These are phyloP conservation scores for Salvelinus alpinus DNA, from an alignment of 2,113 vertebrate genomes.

Conservation along the genomic window DNA sequence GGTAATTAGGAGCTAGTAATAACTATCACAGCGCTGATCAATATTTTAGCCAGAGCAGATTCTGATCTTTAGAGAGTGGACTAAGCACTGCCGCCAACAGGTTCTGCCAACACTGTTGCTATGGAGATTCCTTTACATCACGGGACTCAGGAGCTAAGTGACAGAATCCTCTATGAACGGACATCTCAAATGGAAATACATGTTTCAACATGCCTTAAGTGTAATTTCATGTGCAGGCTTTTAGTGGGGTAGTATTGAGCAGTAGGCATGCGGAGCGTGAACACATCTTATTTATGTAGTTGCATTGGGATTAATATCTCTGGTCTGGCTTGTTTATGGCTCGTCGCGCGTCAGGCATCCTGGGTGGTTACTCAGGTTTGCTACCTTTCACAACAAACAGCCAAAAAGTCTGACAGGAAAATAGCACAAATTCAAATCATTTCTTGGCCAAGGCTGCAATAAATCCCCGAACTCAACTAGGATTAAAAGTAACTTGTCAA, in stretches of 20 bases:
- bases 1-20: slow-evolving; percentile 91
- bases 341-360: slow-evolving; percentile 50
- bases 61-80: slow-evolving; percentile 73
- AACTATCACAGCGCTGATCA: slow-evolving; percentile 88
- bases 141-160: slow-evolving; percentile 64
- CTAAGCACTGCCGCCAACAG: slow-evolving; percentile 63
- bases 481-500: slow-evolving; percentile 62
- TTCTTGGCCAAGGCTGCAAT: slow-evolving; percentile 65
- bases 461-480: slow-evolving; percentile 41
- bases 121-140: slow-evolving; percentile 79
- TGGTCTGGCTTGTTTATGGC: slow-evolving; percentile 66
- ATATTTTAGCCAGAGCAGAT: slow-evolving; percentile 89
- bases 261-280: slow-evolving; percentile 39
- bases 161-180: slow-evolving; percentile 44
- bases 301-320: slow-evolving; percentile 70
- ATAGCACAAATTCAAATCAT: slow-evolving; percentile 54
- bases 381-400: slow-evolving; percentile 44
- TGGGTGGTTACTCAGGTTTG: slow-evolving; percentile 62
- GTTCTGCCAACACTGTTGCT: slow-evolving; percentile 77
- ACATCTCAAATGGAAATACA: slow-evolving; percentile 60
- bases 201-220: slow-evolving; percentile 53
- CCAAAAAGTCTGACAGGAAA: slow-evolving; percentile 51
- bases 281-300: slow-evolving; percentile 70
- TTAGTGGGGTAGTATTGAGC: slow-evolving; percentile 52
- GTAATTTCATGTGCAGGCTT: slow-evolving; percentile 64